These are phyloP conservation scores for Apodemus sylvaticus DNA, from an alignment of 2,113 vertebrate genomes.

Conservation along the genomic window DNA sequence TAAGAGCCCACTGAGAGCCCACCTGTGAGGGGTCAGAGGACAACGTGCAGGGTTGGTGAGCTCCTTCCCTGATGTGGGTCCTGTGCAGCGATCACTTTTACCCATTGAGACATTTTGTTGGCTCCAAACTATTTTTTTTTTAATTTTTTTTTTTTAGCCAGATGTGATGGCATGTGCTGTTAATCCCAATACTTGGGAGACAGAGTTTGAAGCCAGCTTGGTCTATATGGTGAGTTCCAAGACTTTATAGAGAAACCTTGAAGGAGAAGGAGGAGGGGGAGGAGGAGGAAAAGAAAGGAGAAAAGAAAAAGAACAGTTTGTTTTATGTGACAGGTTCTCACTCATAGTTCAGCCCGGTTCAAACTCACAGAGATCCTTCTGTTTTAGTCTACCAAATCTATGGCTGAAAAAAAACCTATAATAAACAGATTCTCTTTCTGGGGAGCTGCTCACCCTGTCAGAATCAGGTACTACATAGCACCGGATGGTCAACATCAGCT, in stretches of 20 bases:
- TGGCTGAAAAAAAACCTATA: neutral
- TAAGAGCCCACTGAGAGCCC: neutral
- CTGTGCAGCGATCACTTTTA: neutral
- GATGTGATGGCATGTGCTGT: rapidly evolving
- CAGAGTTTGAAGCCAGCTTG: neutral
- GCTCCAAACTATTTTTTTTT: neutral
- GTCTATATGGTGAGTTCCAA: neutral
- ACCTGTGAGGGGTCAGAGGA: neutral
- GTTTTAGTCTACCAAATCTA: neutral
- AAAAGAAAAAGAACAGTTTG: neutral
- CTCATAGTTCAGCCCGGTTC: neutral
- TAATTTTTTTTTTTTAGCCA: neutral
- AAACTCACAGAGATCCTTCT: neutral
- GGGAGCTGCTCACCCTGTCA: neutral
- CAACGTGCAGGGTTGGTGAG: no score
- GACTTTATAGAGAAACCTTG: neutral
- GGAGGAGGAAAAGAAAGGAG: neutral
- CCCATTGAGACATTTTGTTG: neutral
- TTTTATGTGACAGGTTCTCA: neutral
- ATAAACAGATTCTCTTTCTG: neutral
- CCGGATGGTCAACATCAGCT: neutral
- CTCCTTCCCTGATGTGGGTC: neutral
- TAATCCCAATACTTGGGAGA: neutral
- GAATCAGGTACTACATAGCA: neutral
- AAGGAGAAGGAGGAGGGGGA: neutral